Evolutionary conservation across 2,888 invertebrate genomes (phyloP).

Genomic region (Lycocerus yunnanus): DNA sequence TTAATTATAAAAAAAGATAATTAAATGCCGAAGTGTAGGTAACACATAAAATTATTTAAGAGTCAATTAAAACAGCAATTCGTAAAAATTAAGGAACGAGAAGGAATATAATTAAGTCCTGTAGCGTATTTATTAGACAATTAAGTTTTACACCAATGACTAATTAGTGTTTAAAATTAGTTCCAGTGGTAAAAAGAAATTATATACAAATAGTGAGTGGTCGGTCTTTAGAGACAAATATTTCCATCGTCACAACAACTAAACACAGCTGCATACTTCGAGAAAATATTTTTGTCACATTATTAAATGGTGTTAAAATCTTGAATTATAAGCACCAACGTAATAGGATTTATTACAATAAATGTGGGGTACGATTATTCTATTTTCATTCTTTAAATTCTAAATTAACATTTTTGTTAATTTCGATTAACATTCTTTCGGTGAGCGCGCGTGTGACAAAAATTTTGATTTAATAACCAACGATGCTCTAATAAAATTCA

Average conservation of each 20-base stretch:
- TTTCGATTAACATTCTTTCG: conserved; percentile 25
- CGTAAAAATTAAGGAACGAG: neutral
- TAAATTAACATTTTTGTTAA: conserved; percentile 23
- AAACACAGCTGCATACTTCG: conserved; percentile 29
- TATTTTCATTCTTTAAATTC: conserved; percentile 20
- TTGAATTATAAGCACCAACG: conserved; percentile 29
- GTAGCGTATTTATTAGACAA: conserved; percentile 26
- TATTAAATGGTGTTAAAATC: conserved; percentile 32
- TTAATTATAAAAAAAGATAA: neutral
- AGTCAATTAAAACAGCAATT: neutral
- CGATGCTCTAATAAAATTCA: conserved; percentile 16
- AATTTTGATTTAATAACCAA: conserved; percentile 1
- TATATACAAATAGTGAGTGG: conserved; percentile 28
- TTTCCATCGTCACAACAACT: conserved; percentile 34
- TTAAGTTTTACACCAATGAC: conserved; percentile 35
- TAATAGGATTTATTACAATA: conserved; percentile 24
- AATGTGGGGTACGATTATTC: conserved; percentile 4
- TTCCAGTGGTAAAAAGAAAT: conserved; percentile 17
- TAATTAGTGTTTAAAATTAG: conserved; percentile 40
- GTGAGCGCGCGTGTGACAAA: neutral
- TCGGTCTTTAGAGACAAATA: conserved; percentile 40
- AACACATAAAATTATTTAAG: neutral
- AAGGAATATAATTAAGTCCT: conserved; percentile 25
- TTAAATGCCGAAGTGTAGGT: neutral
- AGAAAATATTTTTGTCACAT: conserved; percentile 30